Conservation (phyloP, 1,140 invertebrate species). For the Thrips palmi region DNA sequence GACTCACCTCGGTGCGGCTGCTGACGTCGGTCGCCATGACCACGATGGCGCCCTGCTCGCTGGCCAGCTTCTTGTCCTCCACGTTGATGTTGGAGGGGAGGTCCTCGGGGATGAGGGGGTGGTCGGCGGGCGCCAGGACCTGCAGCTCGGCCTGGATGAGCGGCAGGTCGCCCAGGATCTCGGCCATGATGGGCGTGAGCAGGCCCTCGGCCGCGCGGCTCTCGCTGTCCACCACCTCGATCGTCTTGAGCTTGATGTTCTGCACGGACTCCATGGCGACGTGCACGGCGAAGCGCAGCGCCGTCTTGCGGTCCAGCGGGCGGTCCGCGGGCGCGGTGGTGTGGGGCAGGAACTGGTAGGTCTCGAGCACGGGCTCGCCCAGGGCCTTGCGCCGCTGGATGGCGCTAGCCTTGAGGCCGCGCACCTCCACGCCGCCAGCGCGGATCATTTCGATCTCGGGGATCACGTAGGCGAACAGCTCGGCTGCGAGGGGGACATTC, state of each 20-base stretch:
- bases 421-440: conserved; percentile 66
- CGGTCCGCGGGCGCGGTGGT: too few relatives aligned
- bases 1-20: conserved; percentile 10
- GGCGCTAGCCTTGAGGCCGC: conserved; percentile 58
- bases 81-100: conserved; percentile 30
- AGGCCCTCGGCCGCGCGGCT: conserved; percentile 23
- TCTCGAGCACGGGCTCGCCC: conserved; percentile 47
- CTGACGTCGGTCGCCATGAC: conserved; percentile 25
- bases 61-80: conserved; percentile 36
- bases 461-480: not conserved
- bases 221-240: conserved; percentile 38
- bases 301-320: conserved; percentile 23
- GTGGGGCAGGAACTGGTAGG: conserved; percentile 58
- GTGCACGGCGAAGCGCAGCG: conserved; percentile 42
- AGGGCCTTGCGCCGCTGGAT: conserved; percentile 46
- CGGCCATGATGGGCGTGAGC: conserved; percentile 20
- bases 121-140: conserved; percentile 20
- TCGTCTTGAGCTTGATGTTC: conserved; percentile 44
- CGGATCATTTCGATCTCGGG: conserved; percentile 26
- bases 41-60: conserved; percentile 34
- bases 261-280: conserved; percentile 59
- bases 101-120: conserved; percentile 27
- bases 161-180: conserved; percentile 20
- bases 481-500: not conserved
- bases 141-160: conserved; percentile 34